phyloP scores from a whole-genome alignment of 1,140 invertebrate species.

The Drosophila parabipectinata region DNA sequence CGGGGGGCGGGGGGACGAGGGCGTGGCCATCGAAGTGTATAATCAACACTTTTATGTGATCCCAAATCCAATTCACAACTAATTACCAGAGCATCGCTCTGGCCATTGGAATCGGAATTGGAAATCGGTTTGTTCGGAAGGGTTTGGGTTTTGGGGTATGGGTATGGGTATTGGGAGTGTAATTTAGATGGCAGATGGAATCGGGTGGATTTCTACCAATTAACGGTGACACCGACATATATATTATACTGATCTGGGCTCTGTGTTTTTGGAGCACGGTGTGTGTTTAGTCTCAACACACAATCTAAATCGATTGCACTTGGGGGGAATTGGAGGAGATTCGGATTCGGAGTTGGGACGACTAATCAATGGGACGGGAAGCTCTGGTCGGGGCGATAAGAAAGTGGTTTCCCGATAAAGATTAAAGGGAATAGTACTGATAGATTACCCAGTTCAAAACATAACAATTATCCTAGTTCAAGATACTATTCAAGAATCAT shows the following conservation, averaged over 20 bases:
- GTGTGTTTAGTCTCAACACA: slow-evolving; percentile 42
- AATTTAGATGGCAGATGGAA: slow-evolving; percentile 11
- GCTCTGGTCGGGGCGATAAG: slow-evolving; percentile 35
- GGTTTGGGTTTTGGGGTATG: background rate
- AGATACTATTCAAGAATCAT: no score
- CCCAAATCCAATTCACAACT: slow-evolving; percentile 81
- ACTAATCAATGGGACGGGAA: slow-evolving; percentile 51
- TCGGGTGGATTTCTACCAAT: slow-evolving; percentile 29
- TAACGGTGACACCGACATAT: slow-evolving; percentile 45
- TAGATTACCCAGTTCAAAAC: no score
- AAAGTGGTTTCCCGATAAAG: slow-evolving; percentile 44
- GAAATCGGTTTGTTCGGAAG: slow-evolving; percentile 5
- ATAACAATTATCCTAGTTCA: background rate
- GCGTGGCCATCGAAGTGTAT: slow-evolving; percentile 48
- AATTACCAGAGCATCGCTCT: slow-evolving; percentile 70
- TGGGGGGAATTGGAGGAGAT: slow-evolving; percentile 25
- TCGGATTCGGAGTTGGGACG: slow-evolving; percentile 24
- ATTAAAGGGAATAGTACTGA: slow-evolving; percentile 29
- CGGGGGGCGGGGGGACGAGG: slow-evolving; percentile 15
- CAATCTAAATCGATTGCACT: slow-evolving; percentile 66
- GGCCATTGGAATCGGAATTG: slow-evolving; percentile 32
- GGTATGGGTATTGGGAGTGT: slow-evolving; percentile 9
- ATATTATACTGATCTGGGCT: slow-evolving; percentile 37
- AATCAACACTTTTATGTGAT: slow-evolving; percentile 82
- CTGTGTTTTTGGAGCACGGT: slow-evolving; percentile 4